phyloP scores from a whole-genome alignment of 2,888 invertebrate species.

The Caradrina clavipalpis region DNA sequence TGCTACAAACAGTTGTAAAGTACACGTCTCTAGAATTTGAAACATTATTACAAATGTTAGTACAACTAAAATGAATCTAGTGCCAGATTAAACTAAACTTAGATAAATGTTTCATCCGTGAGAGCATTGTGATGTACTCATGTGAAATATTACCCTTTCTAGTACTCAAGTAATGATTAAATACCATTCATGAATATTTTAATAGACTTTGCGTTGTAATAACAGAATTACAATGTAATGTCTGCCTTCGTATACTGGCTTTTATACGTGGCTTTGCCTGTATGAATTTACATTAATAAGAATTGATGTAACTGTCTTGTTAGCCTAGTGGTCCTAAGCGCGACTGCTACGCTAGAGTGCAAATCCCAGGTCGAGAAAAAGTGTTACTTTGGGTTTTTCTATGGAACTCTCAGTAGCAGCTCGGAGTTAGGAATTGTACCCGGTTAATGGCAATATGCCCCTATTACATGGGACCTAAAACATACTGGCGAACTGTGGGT shows the following conservation, averaged over 20 bases:
- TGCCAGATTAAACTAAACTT: constrained; percentile 18
- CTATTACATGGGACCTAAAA: too few species aligned
- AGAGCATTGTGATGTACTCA: constrained; percentile 7
- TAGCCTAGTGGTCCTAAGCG: too few species aligned
- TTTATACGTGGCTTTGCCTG: too few species aligned
- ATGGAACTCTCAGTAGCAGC: too few species aligned
- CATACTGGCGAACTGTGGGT: too few species aligned
- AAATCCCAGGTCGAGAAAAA: too few species aligned
- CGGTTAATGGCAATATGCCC: too few species aligned
- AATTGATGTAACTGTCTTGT: too few species aligned
- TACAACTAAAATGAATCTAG: constrained; percentile 21
- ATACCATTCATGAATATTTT: constrained; percentile 16
- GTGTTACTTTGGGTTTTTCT: too few species aligned
- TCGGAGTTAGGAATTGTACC: too few species aligned
- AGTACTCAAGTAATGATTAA: constrained; percentile 22
- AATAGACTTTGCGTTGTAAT: not conserved
- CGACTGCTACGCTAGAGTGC: too few species aligned
- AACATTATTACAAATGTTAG: constrained; percentile 10
- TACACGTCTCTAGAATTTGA: constrained; percentile 12
- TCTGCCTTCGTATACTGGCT: not conserved
- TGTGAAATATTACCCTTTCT: constrained; percentile 19
- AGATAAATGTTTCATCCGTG: constrained; percentile 25
- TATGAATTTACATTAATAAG: too few species aligned
- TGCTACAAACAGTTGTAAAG: not conserved
- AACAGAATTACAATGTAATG: not conserved